phyloP scores from a whole-genome alignment of 2,888 invertebrate species.

The Tiliacea citrago region DNA sequence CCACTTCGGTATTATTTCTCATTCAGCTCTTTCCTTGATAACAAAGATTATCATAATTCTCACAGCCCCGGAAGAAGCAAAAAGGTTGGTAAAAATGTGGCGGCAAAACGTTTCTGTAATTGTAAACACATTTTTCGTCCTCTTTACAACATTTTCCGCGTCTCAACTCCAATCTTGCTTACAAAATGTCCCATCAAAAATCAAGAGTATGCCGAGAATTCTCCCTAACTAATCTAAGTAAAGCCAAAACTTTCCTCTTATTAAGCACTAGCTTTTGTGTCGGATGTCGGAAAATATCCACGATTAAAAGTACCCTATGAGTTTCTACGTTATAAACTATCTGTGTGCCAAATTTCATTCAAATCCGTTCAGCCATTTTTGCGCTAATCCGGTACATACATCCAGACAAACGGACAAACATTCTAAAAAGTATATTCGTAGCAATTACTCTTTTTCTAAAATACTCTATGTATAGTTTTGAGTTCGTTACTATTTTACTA shows the following conservation, averaged over 20 bases:
- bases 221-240: conserved; percentile 38
- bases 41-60: not conserved
- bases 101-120: conserved; percentile 44
- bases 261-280: conserved; percentile 1
- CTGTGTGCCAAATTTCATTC: no score
- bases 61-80: not conserved
- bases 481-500: no score
- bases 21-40: conserved; percentile 3
- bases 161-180: conserved; percentile 30
- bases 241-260: conserved; percentile 50
- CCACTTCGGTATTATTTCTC: not conserved
- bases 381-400: no score
- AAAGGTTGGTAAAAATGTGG: conserved; percentile 26
- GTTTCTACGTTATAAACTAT: no score
- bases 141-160: conserved; percentile 31
- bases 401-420: no score
- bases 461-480: no score
- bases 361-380: no score
- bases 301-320: no score
- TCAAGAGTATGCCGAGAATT: conserved; percentile 50
- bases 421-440: no score
- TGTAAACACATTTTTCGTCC: conserved; percentile 38
- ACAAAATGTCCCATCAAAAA: conserved; percentile 53
- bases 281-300: no score
- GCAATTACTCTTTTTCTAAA: no score